Percentiles rank a stretch among this genome's conserved stretches.
Conservation (phyloP, 2,888 invertebrate genomes). For the Timema cristinae region DNA sequence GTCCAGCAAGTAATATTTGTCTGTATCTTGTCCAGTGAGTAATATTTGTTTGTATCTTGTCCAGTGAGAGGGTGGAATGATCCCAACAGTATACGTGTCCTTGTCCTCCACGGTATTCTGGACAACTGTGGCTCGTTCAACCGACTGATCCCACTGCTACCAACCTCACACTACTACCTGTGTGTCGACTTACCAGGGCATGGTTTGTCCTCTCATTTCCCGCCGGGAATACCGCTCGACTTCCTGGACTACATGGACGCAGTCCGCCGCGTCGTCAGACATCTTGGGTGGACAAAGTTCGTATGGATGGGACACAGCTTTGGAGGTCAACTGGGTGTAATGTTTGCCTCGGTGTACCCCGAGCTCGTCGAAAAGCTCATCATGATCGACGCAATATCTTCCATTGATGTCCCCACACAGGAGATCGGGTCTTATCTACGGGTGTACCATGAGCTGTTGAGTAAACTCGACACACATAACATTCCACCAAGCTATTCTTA, state of each 20-base stretch:
- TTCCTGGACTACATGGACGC: conserved; percentile 40
- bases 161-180: conserved; percentile 42
- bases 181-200: conserved; percentile 49
- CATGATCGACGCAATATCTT: conserved; percentile 45
- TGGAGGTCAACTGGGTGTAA: conserved; percentile 49
- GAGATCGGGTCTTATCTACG: conserved; percentile 39
- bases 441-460: conserved; percentile 43
- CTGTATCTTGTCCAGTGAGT: too few relatives aligned
- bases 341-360: conserved; percentile 46
- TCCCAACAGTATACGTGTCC: conserved; percentile 39
- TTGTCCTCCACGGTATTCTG: conserved; percentile 43
- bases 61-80: conserved; percentile 39
- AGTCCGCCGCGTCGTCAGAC: conserved; percentile 41
- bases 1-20: too few relatives aligned
- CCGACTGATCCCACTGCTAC: conserved; percentile 42
- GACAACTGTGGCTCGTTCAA: conserved; percentile 49
- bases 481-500: conserved; percentile 36
- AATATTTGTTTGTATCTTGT: not conserved
- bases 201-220: conserved; percentile 46
- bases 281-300: conserved; percentile 44
- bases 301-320: conserved; percentile 47
- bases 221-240: conserved; percentile 42
- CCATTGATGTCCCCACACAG: conserved; percentile 35
- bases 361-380: conserved; percentile 46
- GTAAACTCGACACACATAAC: conserved; percentile 36